Percentiles rank a stretch among this genome's conserved stretches.
Evolutionary conservation across 2,113 vertebrate species (phyloP).

Genomic region (Sturnus vulgaris): DNA sequence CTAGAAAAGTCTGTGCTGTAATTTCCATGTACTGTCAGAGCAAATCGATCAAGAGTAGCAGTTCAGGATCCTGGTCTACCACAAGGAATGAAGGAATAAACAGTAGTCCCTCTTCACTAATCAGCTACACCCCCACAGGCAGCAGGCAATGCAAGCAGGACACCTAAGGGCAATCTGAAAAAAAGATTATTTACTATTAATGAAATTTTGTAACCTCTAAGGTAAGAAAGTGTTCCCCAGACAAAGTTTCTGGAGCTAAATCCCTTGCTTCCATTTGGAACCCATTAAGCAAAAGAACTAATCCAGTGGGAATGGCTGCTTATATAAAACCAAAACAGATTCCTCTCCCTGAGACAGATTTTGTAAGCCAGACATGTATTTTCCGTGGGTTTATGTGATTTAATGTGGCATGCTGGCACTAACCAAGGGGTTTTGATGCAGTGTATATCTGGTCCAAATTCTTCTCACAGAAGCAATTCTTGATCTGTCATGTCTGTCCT

Average conservation of each 20-base stretch:
- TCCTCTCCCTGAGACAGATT: neutral
- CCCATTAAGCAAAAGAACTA: constrained; percentile 1
- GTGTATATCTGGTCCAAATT: neutral
- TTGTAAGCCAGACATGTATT: neutral
- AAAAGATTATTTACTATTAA: constrained; percentile 7
- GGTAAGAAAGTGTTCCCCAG: neutral
- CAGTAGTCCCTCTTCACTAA: neutral
- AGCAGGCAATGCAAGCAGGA: neutral
- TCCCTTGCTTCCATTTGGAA: neutral
- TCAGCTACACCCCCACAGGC: neutral
- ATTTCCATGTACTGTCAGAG: constrained; percentile 22
- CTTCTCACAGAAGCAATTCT: neutral
- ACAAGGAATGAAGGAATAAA: neutral
- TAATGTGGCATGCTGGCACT: neutral
- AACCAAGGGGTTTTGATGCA: neutral
- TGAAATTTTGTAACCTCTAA: neutral
- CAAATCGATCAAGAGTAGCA: neutral
- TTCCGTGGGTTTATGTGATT: neutral
- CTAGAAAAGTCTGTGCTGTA: neutral
- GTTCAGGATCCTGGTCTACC: neutral
- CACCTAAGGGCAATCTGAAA: neutral
- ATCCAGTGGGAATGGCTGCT: neutral
- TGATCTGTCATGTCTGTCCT: neutral
- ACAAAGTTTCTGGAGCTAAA: neutral
- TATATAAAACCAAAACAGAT: neutral